Base-by-base conservation (phyloP, 2,888 invertebrate genomes). In the Morpho helenor region DNA sequence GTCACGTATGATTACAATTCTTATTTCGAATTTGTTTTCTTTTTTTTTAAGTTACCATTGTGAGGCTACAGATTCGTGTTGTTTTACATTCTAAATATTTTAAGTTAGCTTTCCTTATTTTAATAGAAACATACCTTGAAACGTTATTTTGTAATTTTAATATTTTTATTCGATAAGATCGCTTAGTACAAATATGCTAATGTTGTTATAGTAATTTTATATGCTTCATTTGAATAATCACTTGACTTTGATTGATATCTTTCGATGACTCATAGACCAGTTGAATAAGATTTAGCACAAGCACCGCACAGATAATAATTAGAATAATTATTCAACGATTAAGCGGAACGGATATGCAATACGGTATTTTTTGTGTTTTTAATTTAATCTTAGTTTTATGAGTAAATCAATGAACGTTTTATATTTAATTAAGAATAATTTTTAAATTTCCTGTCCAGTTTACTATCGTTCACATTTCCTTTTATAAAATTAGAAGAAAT, bases 341-440 rank as follows among this genome's bases (percentile, higher is more conserved):
- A 60, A 61, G 49, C 57, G 49, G 59, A 66, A 62, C 64, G 64
- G 66, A 64, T 61, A 65, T 66, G 61, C 64, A 63, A 55, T 62
- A 61, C 58, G 59, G 56, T 61, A 58, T 64, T 64, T 66, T 64
- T 64, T 56, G 49, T 48, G 42, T 50, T 62, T 51, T 51, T 59
- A 44, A 62, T 54, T 54, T 54, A 48, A 49, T 57, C 31, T 41
- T 49, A 57, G 46, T 49, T 55, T 16, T 49, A 45, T 49, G 44
- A 56, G 49, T 40, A 48, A 23, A 42, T 47, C 8, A 10, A n/a
- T 43, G 10, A 49, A 31, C 10, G n/a, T 9, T 43, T 49, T 41
- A 43, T 43, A 51, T 51, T 22, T 43, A 10, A 51, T 45, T 9
- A 39, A 8, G 16, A 16, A 41, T 45, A 8, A 10, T 8, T 31